Base-by-base conservation (phyloP, 2,888 invertebrate genomes). In the Alsophila aescularia region DNA sequence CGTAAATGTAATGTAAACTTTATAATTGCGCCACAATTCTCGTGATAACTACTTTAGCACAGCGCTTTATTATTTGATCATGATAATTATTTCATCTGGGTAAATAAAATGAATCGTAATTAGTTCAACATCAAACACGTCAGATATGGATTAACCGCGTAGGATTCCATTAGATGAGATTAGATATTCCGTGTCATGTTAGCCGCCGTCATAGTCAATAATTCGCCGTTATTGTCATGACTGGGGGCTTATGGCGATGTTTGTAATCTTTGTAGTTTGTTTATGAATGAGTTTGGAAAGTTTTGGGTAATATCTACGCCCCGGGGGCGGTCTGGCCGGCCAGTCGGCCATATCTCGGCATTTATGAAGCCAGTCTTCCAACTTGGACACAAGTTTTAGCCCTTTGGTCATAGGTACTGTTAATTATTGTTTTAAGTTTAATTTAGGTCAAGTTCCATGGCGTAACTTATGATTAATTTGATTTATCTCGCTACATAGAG, bases 281-380 rank as follows among this genome's bases (percentile, higher is more conserved):
- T 61, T 62, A 64, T 63, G 49, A 55, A 62, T 56, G 16, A 31
- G 43, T 31, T 4, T 32, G 49, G 41, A 51, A 72, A 69, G 60
- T 67, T 73, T 71, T 48, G 62, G 71, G 66, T 60, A 64, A 13
- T 32, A 48, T 27, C 34, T 27, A 9, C 32, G 27, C 18, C 52
- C 43, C 45, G 7, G 29, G n/a, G 44, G 24, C 40, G 9, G 16
- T 27, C 7, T 12, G 34, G 4, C 12, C 9, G 34, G 21, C 15
- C 10, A 10, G 31, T 13, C 15, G 21, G n/a, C 16, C 42, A 34
- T 15, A n/a, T 43, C 21, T 15, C 21, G 5, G 14, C 18, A 36
- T 37, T 29, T 50, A 50, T 34, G 24, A 43, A 3, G 2, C 16
- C 34, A n/a, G 31, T 13, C 18, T 5, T 9, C 42, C 24, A 44